These are phyloP conservation scores for Cisticola juncidis DNA, from an alignment of 2,113 vertebrate species.

Conservation along the genomic window DNA sequence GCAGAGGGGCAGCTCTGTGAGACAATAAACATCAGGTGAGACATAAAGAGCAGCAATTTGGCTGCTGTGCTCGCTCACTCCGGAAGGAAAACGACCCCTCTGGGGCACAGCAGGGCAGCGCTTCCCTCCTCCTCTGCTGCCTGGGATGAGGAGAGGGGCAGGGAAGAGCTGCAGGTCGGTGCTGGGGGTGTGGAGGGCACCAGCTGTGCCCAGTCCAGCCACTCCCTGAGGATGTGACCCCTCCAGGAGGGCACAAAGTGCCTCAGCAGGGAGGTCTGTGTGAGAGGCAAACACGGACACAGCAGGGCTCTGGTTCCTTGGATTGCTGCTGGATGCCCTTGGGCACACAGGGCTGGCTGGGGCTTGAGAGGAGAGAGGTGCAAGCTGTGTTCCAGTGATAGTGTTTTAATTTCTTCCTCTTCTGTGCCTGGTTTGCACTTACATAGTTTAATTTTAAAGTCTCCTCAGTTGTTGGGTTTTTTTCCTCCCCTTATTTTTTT, in stretches of 20 bases:
- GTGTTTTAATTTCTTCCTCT: constrained; percentile 47
- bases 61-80: background rate
- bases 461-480: background rate
- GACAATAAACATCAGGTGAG: background rate
- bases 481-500: background rate
- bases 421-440: constrained; percentile 49
- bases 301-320: background rate
- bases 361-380: background rate
- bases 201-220: background rate
- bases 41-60: background rate
- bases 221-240: background rate
- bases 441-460: constrained; percentile 53
- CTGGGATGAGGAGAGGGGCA: background rate
- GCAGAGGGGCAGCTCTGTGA: background rate
- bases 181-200: background rate
- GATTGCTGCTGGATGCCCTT: background rate
- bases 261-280: background rate
- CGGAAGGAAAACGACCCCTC: background rate
- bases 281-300: background rate
- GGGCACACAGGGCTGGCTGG: background rate
- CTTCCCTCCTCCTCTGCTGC: background rate
- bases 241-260: background rate
- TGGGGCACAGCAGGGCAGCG: background rate
- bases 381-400: constrained; percentile 32
- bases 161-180: background rate